Conservation (phyloP, 2,797 vertebrate genomes). For the Cossypha heuglini region DNA sequence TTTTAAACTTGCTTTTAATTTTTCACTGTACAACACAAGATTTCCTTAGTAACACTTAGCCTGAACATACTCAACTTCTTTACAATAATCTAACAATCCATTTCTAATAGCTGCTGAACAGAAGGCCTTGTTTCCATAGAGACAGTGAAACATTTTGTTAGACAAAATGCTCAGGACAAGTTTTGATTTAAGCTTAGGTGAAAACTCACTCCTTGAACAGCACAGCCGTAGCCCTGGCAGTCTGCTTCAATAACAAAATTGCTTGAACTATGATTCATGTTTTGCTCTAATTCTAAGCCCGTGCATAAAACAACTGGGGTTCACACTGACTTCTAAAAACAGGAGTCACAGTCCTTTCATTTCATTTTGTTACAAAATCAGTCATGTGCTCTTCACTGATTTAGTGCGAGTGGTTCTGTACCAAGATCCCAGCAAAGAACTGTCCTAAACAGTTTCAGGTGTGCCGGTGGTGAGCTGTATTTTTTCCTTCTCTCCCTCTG, state of each 20-base stretch:
- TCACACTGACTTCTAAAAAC: not conserved
- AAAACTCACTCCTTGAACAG: not conserved
- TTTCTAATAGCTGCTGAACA: conserved; percentile 67
- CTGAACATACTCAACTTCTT: conserved; percentile 64
- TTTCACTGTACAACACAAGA: conserved; percentile 69
- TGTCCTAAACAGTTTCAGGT: not conserved
- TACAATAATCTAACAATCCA: conserved; percentile 59
- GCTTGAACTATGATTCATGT: not conserved
- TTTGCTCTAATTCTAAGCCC: not conserved
- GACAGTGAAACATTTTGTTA: conserved; percentile 65
- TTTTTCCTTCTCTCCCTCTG: not conserved
- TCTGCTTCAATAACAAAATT: not conserved
- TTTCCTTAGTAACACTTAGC: conserved; percentile 77
- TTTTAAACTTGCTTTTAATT: conserved; percentile 67
- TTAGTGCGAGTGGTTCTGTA: not conserved
- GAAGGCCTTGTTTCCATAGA: conserved; percentile 62
- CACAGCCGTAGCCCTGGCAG: not conserved
- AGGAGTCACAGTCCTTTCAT: not conserved
- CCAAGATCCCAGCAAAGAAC: not conserved
- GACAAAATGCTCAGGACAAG: conserved; percentile 37
- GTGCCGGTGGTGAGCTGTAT: fast-evolving
- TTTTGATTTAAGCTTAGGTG: conserved; percentile 53
- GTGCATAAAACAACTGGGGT: fast-evolving
- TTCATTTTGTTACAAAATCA: not conserved
- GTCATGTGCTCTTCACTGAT: not conserved